Evolutionary conservation across 2,888 invertebrate species (phyloP), one percentile per base, ranked within the genome.

Genomic region (Lepidocyrtinus sp.): DNA sequence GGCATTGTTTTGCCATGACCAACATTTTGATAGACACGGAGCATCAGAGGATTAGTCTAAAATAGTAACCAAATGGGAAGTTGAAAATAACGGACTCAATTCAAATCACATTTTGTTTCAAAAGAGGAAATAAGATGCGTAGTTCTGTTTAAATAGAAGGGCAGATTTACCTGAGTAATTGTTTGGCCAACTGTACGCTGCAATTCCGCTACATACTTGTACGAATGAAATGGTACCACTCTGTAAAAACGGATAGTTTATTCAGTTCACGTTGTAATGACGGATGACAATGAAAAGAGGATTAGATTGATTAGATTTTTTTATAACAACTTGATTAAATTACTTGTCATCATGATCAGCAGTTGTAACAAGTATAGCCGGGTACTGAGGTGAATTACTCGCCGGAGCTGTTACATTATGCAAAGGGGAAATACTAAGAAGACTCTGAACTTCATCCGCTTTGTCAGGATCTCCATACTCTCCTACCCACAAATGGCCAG

Each of bases 121-220:
- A 12, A 45, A 12, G 5, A 12, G 45, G 12, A 45, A 9, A 45
- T 12, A 45, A 45, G 7, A 45, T 9, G 12, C 5, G 12, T 45
- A n/a, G 19, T 1, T 71, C 45, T 46, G 12, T 19, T 17, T 12
- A 46, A 45, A 59, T 59, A 59, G 5, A 17, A 15, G 5, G 5
- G 59, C n/a, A n/a, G n/a, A n/a, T 17, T 21, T 74, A 89, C 90
- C 89, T 91, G 96, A 84, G 91, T 90, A 9, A 91, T 88, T 1
- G 91, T 88, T 76, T 89, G 88, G 59, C 92, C 93, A 17, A 95
- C 88, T 36, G 91, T 91, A 87, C 95, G 91, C 88, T 99, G 99
- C 80, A 99, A 90, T 87, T 94, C 92, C 0, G 99, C 98, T 76
- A 95, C 94, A 89, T 94, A 96, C 90, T 99, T 99, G 63, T 98